These are phyloP conservation scores for Brachyhypopomus gauderio DNA, from an alignment of 2,113 vertebrate genomes.

Conservation along the genomic window DNA sequence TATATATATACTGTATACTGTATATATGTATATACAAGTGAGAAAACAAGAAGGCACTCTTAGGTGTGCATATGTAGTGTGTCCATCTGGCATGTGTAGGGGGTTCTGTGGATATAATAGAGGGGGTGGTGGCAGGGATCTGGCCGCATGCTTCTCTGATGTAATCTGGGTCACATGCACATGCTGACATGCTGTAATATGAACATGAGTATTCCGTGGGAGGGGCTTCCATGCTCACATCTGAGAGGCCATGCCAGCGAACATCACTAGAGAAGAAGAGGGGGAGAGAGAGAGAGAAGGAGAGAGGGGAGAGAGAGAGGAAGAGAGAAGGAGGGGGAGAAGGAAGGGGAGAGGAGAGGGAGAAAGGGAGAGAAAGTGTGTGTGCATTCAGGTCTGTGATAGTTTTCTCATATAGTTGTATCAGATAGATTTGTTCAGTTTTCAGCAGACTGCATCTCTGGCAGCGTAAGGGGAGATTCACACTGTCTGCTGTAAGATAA, in stretches of 20 bases:
- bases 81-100: constrained; percentile 17
- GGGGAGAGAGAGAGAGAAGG: no score
- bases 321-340: no score
- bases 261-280: no score
- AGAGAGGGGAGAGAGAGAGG: not conserved
- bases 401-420: not conserved
- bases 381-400: not conserved
- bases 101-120: not conserved
- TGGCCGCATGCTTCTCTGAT: not conserved
- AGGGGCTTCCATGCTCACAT: not conserved
- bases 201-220: not conserved
- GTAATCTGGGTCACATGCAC: not conserved
- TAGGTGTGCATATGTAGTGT: not conserved
- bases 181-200: not conserved
- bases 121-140: not conserved
- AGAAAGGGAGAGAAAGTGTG: not conserved
- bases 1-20: no score
- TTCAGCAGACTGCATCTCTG: no score
- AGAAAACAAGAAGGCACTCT: not conserved
- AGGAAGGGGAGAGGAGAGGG: no score
- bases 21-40: not conserved
- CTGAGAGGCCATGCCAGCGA: not conserved
- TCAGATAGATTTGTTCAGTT: not conserved
- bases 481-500: no score
- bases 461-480: no score